Evolutionary conservation across 1,140 invertebrate species (phyloP).

Genomic region (Diorhabda elongata): DNA sequence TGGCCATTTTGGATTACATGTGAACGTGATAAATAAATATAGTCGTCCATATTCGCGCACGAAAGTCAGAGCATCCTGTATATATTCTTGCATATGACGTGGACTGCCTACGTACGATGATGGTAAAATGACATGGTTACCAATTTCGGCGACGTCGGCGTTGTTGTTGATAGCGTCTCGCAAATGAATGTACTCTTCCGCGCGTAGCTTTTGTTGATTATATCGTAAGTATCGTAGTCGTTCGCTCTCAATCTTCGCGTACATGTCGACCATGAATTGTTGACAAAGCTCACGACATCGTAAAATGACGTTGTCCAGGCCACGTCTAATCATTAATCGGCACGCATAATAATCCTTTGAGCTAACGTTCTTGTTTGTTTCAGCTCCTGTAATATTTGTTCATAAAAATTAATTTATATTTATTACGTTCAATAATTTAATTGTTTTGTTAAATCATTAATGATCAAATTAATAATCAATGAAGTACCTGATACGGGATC

Average conservation of each 20-base stretch:
- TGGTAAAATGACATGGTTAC: conserved; percentile 41
- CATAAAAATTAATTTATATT: conserved; percentile 23
- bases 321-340: conserved; percentile 45
- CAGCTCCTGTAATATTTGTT: conserved; percentile 32
- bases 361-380: too few relatives aligned
- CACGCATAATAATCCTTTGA: conserved; percentile 47
- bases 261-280: conserved; percentile 48
- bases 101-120: conserved; percentile 44
- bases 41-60: conserved; percentile 46
- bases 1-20: conserved; percentile 51
- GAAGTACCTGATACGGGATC: conserved; percentile 39
- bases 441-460: conserved; percentile 18
- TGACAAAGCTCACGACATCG: conserved; percentile 43
- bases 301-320: conserved; percentile 36
- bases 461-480: conserved; percentile 19
- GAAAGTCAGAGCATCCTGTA: conserved; percentile 47
- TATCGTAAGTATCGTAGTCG: conserved; percentile 37
- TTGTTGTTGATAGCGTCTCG: conserved; percentile 34
- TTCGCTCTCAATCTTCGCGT: conserved; percentile 46
- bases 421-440: conserved; percentile 24
- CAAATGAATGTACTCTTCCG: conserved; percentile 44
- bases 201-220: conserved; percentile 44
- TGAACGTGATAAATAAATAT: conserved; percentile 50
- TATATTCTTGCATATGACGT: conserved; percentile 48
- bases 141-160: conserved; percentile 25